phyloP scores from a whole-genome alignment of 2,797 vertebrate species.

The Phataginus tricuspis region DNA sequence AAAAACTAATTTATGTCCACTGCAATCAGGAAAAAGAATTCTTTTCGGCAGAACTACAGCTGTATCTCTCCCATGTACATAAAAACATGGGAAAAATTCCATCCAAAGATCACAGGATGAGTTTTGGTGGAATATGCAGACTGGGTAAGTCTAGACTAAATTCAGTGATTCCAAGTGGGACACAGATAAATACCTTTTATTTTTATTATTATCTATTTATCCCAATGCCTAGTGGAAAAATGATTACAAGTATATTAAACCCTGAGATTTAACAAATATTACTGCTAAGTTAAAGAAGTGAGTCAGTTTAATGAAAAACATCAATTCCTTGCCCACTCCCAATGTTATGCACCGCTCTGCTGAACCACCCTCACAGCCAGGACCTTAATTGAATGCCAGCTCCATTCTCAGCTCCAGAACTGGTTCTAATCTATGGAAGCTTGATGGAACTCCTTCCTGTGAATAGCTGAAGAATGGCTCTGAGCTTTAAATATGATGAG shows the following conservation, averaged over 20 bases:
- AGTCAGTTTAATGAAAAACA: background rate
- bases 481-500: too few relatives aligned
- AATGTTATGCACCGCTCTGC: accelerated
- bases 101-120: accelerated
- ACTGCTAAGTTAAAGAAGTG: background rate
- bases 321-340: background rate
- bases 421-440: background rate
- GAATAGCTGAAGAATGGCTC: too few relatives aligned
- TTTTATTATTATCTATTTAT: background rate
- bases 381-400: background rate
- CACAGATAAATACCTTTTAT: background rate
- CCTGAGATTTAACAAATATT: background rate
- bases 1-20: background rate
- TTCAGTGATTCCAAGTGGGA: background rate
- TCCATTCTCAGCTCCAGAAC: background rate
- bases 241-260: background rate
- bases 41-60: background rate
- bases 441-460: background rate
- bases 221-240: background rate
- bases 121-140: accelerated
- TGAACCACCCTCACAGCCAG: accelerated
- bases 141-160: background rate
- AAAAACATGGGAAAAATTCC: background rate
- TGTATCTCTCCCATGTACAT: background rate
- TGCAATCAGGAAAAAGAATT: background rate